Evolutionary conservation across 2,888 invertebrate species (phyloP).

Genomic region (Scaeva pyrastri): DNA sequence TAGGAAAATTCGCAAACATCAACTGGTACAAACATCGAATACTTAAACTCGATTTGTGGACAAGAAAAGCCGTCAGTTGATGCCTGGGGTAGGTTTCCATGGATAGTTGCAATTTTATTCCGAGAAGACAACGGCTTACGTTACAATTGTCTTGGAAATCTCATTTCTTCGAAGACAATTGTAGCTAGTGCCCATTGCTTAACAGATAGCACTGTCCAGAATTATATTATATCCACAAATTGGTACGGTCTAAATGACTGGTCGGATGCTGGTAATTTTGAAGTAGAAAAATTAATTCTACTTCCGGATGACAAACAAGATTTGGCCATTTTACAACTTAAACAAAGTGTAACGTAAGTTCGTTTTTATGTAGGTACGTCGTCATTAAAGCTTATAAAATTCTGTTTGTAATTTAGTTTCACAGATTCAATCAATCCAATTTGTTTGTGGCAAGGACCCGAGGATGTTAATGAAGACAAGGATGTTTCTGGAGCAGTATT

Average conservation of each 20-base stretch:
- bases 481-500: slow-evolving; percentile 84
- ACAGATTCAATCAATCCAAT: slow-evolving; percentile 79
- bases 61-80: slow-evolving; percentile 85
- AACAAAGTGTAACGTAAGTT: slow-evolving; percentile 79
- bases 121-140: slow-evolving; percentile 80
- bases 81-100: not conserved
- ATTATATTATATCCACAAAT: slow-evolving; percentile 80
- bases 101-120: slow-evolving; percentile 87
- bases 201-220: not conserved
- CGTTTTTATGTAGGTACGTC: no score
- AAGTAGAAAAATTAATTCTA: slow-evolving; percentile 76
- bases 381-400: no score
- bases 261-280: slow-evolving; percentile 77
- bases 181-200: slow-evolving; percentile 84
- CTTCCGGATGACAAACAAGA: slow-evolving; percentile 84
- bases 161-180: slow-evolving; percentile 79
- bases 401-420: slow-evolving; percentile 74
- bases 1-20: not conserved
- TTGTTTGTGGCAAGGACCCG: slow-evolving; percentile 81
- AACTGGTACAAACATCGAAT: not conserved
- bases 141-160: slow-evolving; percentile 80
- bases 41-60: slow-evolving; percentile 65
- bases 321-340: slow-evolving; percentile 84
- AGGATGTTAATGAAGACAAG: slow-evolving; percentile 79
- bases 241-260: slow-evolving; percentile 80